These are phyloP conservation scores for Amblyornis subalaris DNA, from an alignment of 2,113 vertebrate species.

Conservation along the genomic window DNA sequence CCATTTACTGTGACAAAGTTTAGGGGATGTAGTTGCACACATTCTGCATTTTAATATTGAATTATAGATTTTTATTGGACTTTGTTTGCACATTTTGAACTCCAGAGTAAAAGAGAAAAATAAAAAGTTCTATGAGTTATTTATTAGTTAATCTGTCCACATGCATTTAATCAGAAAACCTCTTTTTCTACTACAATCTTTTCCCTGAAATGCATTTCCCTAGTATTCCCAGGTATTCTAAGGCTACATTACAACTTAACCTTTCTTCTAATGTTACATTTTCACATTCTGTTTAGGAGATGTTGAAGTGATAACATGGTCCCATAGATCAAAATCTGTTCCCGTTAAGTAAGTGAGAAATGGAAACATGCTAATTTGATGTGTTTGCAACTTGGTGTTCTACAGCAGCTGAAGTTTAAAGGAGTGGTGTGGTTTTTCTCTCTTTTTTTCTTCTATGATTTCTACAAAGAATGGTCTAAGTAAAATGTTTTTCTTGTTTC, in stretches of 20 bases:
- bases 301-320: background rate
- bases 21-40: background rate
- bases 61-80: background rate
- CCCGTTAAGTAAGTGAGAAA: background rate
- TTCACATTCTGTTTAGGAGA: background rate
- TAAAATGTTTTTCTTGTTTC: background rate
- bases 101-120: background rate
- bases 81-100: background rate
- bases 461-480: background rate
- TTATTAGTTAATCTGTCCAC: background rate
- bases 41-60: background rate
- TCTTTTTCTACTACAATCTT: background rate
- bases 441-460: background rate
- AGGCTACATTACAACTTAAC: background rate
- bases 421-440: background rate
- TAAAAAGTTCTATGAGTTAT: background rate
- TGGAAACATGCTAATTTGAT: background rate
- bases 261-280: background rate
- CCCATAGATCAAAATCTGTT: background rate
- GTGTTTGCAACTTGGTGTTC: background rate
- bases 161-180: accelerated
- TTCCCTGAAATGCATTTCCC: background rate
- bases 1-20: background rate
- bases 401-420: background rate
- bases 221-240: background rate